Percentiles rank a stretch among this genome's conserved stretches.
These are phyloP conservation scores for Sinonovacula constricta DNA, from an alignment of 1,140 invertebrate species.

Conservation along the genomic window DNA sequence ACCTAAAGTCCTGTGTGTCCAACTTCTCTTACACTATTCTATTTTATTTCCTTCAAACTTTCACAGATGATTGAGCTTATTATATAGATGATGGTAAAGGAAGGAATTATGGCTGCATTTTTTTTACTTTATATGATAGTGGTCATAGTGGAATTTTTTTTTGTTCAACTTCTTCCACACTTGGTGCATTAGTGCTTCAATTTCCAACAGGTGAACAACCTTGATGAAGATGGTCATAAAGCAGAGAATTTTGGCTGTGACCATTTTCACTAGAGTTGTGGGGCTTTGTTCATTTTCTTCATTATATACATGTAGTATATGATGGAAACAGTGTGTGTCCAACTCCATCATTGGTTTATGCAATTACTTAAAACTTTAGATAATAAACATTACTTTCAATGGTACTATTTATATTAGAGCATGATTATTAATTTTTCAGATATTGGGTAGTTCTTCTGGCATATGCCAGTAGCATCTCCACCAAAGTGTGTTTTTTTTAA, in stretches of 20 bases:
- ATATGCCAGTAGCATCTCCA: slow-evolving; percentile 1
- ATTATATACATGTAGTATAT: slow-evolving; percentile 2
- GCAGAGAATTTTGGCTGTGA: slow-evolving; percentile 18
- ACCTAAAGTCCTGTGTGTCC: not conserved
- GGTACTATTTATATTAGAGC: slow-evolving; percentile 4
- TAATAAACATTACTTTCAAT: slow-evolving; percentile 8
- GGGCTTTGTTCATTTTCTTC: slow-evolving; percentile 8
- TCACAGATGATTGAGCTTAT: slow-evolving; percentile 11
- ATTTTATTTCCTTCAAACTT: slow-evolving; percentile 22
- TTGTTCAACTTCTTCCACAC: slow-evolving; percentile 9
- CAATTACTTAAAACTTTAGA: slow-evolving; percentile 16
- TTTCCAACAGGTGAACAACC: slow-evolving; percentile 16
- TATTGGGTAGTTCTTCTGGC: not conserved
- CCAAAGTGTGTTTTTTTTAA: slow-evolving; percentile 9
- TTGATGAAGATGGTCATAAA: slow-evolving; percentile 14
- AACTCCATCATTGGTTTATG: not conserved
- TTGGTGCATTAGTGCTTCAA: slow-evolving; percentile 16
- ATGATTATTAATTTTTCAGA: slow-evolving; percentile 8
- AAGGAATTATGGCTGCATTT: slow-evolving; percentile 9
- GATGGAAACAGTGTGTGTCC: slow-evolving; percentile 7
- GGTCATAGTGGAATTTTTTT: slow-evolving; percentile 15
- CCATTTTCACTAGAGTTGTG: slow-evolving; percentile 16
- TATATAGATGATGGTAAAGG: slow-evolving; percentile 12
- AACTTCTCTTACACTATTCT: not conserved
- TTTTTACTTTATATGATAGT: slow-evolving; percentile 17